Evolutionary conservation across 2,113 vertebrate species (phyloP), one percentile per base, ranked within the genome.

Genomic region (Corapipo altera): DNA sequence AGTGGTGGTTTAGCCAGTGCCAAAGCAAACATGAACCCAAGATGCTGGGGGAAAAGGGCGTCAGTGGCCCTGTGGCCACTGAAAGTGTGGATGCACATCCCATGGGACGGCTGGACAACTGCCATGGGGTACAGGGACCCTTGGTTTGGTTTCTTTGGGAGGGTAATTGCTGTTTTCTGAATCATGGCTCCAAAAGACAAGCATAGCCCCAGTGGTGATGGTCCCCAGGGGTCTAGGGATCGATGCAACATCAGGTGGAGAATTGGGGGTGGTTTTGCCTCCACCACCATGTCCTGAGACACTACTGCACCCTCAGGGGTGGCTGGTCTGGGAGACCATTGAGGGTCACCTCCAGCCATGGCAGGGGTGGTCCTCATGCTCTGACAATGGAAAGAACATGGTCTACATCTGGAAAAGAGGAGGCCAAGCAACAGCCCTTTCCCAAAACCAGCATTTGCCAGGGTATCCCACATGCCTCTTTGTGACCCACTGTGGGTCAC

Each of bases 251-350:
- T 8, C 49, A 79, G 21, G 12, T 19, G 41, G 70, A 49, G 73
- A 33, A 52, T 78, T 18, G 15, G 33, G 24, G n/a, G 17, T 9
- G 3, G 0, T 35, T 69, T 66, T 66, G 12, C 21, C 46, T 65
- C 61, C 67, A 24, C 28, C 0, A 0, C 44, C 18, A 6, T 1
- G 19, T 33, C 35, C 23, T 28, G n/a, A 77, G 17, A 37, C 35
- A 70, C 39, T 5, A 1, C 49, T 35, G 67, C 46, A 48, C 8
- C 61, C 41, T 21, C 30, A 12, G 35, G 64, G 27, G n/a, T 1
- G 2, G 48, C 76, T 54, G 79, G 8, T 4, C 6, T 2, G 0
- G 5, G n/a, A 27, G 12, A 19, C 18, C 4, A 3, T 15, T 49
- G 55, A 64, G 58, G 44, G 22, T 19, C 58, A 44, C 37, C 35